Conservation (phyloP, 2,888 invertebrate genomes). For the Andrena bicolor region DNA sequence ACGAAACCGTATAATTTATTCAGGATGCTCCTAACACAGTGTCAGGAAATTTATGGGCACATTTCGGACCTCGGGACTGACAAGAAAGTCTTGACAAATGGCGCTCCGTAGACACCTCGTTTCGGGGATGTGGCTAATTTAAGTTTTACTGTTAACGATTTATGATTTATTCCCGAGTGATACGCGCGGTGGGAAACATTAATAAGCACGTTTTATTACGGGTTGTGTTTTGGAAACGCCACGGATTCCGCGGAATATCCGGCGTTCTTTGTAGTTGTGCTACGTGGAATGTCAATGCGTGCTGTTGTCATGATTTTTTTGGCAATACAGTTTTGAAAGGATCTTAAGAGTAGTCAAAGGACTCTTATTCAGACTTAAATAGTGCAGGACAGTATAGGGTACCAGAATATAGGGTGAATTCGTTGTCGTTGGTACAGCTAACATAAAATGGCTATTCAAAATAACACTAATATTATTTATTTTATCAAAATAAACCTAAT, state of each 20-base stretch:
- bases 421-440: too few species aligned
- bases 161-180: conserved; percentile 5
- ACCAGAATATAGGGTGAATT: too few species aligned
- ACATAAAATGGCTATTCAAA: too few species aligned
- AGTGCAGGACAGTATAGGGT: too few species aligned
- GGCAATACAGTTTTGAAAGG: not conserved
- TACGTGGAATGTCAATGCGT: too few species aligned
- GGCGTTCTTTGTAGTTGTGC: too few species aligned
- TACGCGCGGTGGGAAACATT: not conserved
- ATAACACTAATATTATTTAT: too few species aligned
- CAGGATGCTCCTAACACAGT: conserved; percentile 14
- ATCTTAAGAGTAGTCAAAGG: not conserved
- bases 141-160: conserved; percentile 23
- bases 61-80: not conserved
- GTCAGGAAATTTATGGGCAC: conserved; percentile 22
- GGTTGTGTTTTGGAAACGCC: not conserved
- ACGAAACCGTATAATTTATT: conserved; percentile 65
- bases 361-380: too few species aligned
- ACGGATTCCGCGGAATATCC: not conserved
- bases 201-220: not conserved
- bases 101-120: not conserved
- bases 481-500: too few species aligned
- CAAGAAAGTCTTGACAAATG: conserved; percentile 30
- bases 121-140: not conserved
- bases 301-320: not conserved